Percentiles rank a stretch among this genome's conserved stretches.
phyloP scores from a whole-genome alignment of 2,888 invertebrate genomes.

The Phymatocera aterrima region DNA sequence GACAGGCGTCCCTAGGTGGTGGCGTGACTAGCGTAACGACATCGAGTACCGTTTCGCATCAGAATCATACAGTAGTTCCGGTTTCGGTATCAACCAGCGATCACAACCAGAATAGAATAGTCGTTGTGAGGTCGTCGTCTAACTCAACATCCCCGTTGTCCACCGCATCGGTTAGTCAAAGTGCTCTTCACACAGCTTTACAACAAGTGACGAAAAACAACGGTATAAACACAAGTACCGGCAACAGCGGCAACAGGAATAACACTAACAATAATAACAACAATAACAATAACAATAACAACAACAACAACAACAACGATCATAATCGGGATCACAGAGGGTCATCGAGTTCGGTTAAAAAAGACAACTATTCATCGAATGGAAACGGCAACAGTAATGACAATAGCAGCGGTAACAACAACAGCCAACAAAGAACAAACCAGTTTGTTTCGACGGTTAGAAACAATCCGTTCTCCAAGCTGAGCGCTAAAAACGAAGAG shows the following conservation, averaged over 20 bases:
- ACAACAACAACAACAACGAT: not conserved
- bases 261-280: slow-evolving; percentile 57
- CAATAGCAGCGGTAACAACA: slow-evolving; percentile 58
- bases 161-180: slow-evolving; percentile 30
- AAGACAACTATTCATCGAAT: slow-evolving; percentile 59
- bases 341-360: slow-evolving; percentile 47
- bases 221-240: not conserved
- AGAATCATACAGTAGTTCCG: slow-evolving; percentile 62
- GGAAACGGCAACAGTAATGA: slow-evolving; percentile 62
- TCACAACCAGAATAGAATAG: slow-evolving; percentile 73
- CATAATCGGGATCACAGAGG: slow-evolving; percentile 47
- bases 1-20: slow-evolving; percentile 67
- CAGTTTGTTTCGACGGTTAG: slow-evolving; percentile 51
- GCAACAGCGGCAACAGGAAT: slow-evolving; percentile 55
- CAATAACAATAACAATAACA: slow-evolving; percentile 52
- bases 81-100: slow-evolving; percentile 67
- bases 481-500: slow-evolving; percentile 61
- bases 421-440: slow-evolving; percentile 56
- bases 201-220: slow-evolving; percentile 27
- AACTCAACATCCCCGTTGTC: slow-evolving; percentile 50
- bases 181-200: slow-evolving; percentile 26
- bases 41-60: slow-evolving; percentile 61
- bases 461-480: slow-evolving; percentile 53
- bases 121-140: slow-evolving; percentile 70
- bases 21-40: slow-evolving; percentile 62